These are phyloP conservation scores for Rhinella marina DNA, from an alignment of 2,797 vertebrate genomes.

Conservation along the genomic window DNA sequence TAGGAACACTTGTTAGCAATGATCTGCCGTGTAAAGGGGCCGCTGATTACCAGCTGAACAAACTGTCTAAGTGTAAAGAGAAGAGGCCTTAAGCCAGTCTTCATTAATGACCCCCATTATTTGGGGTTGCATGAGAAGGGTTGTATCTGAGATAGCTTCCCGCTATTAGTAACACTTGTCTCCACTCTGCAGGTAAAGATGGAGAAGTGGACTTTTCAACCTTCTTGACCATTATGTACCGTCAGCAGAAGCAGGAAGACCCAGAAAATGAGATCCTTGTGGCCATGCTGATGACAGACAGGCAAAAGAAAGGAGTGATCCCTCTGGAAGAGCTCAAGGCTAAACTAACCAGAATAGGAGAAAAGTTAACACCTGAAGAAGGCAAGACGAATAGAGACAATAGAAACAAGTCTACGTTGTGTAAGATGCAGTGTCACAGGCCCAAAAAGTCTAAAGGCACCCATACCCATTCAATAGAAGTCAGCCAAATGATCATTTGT, in stretches of 20 bases:
- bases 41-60: too few species aligned
- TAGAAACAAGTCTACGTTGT: not conserved
- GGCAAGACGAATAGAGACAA: constrained; percentile 72
- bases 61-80: too few species aligned
- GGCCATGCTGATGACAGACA: constrained; percentile 90
- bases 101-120: too few species aligned
- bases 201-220: constrained; percentile 92
- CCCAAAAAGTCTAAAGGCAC: not conserved
- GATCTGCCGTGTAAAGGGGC: too few species aligned
- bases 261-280: constrained; percentile 88
- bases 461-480: too few species aligned
- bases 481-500: too few species aligned
- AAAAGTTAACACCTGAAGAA: constrained; percentile 90
- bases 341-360: constrained; percentile 89
- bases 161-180: not conserved
- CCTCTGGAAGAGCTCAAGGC: constrained; percentile 81
- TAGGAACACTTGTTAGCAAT: too few species aligned
- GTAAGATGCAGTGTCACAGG: not conserved
- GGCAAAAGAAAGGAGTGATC: constrained; percentile 86
- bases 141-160: not conserved
- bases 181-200: constrained; percentile 72
- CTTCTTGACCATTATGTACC: constrained; percentile 93
- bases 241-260: constrained; percentile 91
- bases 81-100: too few species aligned
- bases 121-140: too few species aligned